A percentile compares a stretch with the other conserved stretches of the same genome.
Conservation (phyloP, 2,888 invertebrate genomes). For the Margaritifera margaritifera region DNA sequence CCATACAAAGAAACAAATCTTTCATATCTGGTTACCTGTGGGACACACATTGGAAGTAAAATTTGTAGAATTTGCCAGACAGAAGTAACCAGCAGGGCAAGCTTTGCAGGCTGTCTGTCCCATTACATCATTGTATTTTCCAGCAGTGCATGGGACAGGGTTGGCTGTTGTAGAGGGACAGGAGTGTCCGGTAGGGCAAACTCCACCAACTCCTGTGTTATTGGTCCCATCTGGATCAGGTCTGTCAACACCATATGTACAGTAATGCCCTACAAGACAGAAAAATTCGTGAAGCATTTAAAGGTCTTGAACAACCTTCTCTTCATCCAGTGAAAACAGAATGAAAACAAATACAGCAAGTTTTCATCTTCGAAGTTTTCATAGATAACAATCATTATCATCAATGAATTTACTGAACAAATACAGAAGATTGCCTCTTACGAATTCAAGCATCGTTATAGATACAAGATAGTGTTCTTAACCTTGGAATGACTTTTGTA, state of each 20-base stretch:
- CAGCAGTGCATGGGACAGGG: slow-evolving; percentile 52
- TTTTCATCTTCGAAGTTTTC: background rate
- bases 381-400: background rate
- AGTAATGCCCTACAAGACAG: slow-evolving; percentile 60
- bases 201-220: slow-evolving; percentile 63
- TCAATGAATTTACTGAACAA: too few relatives aligned
- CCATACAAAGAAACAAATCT: background rate
- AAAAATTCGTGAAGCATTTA: background rate
- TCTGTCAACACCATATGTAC: slow-evolving; percentile 66
- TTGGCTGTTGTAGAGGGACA: slow-evolving; percentile 53
- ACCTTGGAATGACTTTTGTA: too few relatives aligned
- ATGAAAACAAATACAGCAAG: background rate
- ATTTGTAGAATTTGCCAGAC: slow-evolving; percentile 57
- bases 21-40: slow-evolving; percentile 51
- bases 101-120: slow-evolving; percentile 49
- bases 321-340: background rate
- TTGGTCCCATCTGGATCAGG: slow-evolving; percentile 55
- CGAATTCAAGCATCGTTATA: too few relatives aligned
- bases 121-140: slow-evolving; percentile 51
- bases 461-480: too few relatives aligned
- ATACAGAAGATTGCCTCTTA: too few relatives aligned
- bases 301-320: background rate
- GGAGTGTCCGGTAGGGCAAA: slow-evolving; percentile 64
- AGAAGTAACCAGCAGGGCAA: slow-evolving; percentile 61
- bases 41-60: slow-evolving; percentile 58